Conservation (phyloP, 2,888 invertebrate species). For the Hololepta plana region DNA sequence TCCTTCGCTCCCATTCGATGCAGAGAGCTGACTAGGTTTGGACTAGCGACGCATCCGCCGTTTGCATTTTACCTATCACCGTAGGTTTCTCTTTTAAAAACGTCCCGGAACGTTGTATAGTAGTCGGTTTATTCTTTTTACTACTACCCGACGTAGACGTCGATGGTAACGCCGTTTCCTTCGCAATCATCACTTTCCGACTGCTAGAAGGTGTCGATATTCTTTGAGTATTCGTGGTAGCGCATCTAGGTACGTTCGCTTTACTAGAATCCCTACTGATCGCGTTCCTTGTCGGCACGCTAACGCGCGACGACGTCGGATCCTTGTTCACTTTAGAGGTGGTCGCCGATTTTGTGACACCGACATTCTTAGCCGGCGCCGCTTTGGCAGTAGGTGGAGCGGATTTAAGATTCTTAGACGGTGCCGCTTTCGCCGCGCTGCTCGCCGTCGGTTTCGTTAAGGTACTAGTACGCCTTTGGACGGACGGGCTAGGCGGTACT, state of each 20-base stretch:
- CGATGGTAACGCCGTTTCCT: too few relatives aligned
- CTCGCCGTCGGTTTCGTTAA: slow-evolving; percentile 38
- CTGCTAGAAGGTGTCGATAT: too few relatives aligned
- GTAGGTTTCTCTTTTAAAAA: slow-evolving; percentile 61
- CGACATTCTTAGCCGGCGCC: slow-evolving; percentile 8
- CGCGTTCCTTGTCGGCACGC: too few relatives aligned
- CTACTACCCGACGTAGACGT: slow-evolving; percentile 6
- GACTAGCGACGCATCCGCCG: too few relatives aligned
- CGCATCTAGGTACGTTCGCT: slow-evolving; percentile 7
- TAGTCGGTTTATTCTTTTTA: slow-evolving; percentile 12
- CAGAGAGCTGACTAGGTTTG: too few relatives aligned
- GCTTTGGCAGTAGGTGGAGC: slow-evolving; percentile 7
- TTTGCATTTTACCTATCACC: too few relatives aligned
- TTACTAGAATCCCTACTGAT: slow-evolving; percentile 7
- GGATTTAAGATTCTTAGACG: slow-evolving; percentile 12
- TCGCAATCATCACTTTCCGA: too few relatives aligned
- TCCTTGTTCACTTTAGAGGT: too few relatives aligned
- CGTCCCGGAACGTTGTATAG: slow-evolving; percentile 47
- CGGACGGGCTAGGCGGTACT: slow-evolving; percentile 32
- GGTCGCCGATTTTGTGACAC: slow-evolving; percentile 8
- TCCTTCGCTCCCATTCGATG: too few relatives aligned
- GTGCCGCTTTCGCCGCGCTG: slow-evolving; percentile 36
- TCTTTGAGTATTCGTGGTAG: too few relatives aligned
- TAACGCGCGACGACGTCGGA: too few relatives aligned
- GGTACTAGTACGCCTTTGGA: slow-evolving; percentile 26